phyloP scores from a whole-genome alignment of 2,113 vertebrate genomes.

The Podocnemis expansa region DNA sequence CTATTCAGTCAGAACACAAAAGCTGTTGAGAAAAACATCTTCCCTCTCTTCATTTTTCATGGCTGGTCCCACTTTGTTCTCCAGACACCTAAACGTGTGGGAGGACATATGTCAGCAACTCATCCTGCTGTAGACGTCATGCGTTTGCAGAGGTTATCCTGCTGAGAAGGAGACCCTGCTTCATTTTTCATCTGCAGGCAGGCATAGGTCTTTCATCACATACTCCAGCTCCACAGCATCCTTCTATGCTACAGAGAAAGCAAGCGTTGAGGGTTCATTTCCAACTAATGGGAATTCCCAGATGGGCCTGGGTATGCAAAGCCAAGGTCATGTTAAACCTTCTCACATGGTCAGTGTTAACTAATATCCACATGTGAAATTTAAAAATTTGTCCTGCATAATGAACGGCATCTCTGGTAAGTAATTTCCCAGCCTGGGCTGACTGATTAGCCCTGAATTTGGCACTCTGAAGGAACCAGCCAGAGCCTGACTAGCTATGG shows the following conservation, averaged over 20 bases:
- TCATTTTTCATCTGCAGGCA: neutral
- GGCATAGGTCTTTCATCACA: neutral
- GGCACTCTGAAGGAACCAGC: neutral
- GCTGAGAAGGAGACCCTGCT: neutral
- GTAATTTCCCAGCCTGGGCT: neutral
- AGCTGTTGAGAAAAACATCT: neutral
- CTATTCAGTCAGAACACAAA: neutral
- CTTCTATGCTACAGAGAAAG: neutral
- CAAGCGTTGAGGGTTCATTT: neutral
- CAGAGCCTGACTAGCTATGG: neutral
- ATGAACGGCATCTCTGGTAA: neutral
- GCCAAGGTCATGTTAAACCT: neutral
- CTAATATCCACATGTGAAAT: fast-evolving
- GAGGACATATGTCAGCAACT: constrained; percentile 50
- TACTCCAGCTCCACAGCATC: neutral
- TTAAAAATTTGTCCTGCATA: neutral
- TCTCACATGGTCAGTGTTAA: fast-evolving
- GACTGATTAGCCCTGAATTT: neutral
- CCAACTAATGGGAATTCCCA: neutral
- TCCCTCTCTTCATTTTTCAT: neutral
- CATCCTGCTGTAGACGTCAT: neutral
- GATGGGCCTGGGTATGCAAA: neutral
- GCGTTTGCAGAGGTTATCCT: neutral
- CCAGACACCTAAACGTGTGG: neutral
- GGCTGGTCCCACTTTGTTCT: constrained; percentile 19